Evolutionary conservation across 2,888 invertebrate genomes (phyloP).

Genomic region (Epinotia bilunana): DNA sequence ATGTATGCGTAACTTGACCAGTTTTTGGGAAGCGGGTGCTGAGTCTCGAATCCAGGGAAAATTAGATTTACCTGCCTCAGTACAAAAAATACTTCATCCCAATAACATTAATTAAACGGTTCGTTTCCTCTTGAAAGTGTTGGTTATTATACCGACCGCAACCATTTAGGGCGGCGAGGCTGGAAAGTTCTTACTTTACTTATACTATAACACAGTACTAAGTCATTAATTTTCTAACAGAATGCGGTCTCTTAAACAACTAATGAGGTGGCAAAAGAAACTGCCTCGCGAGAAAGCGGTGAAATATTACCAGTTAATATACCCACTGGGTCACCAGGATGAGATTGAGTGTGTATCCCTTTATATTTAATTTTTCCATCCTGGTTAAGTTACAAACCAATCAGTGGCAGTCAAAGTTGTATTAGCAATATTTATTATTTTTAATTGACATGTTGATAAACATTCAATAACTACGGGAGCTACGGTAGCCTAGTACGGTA

Average conservation of each 20-base stretch:
- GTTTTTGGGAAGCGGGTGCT: not conserved
- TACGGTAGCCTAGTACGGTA: no score
- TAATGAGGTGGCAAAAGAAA: conserved; percentile 30
- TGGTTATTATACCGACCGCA: conserved; percentile 11
- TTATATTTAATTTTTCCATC: not conserved
- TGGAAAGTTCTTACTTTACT: conserved; percentile 17
- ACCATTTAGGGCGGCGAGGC: not conserved
- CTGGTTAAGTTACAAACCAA: not conserved
- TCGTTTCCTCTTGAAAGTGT: conserved; percentile 19
- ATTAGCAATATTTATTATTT: no score
- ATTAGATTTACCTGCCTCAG: not conserved
- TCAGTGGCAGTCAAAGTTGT: no score
- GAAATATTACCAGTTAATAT: not conserved
- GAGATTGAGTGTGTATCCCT: not conserved
- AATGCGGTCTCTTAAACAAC: conserved; percentile 13
- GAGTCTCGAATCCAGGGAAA: not conserved
- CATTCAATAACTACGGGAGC: no score
- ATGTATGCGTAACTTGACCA: no score
- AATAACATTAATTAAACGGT: conserved; percentile 9
- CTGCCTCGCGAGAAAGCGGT: conserved; percentile 14
- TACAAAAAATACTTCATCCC: not conserved
- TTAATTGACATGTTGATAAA: no score
- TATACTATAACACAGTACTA: conserved; percentile 10
- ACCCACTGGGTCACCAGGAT: conserved; percentile 17
- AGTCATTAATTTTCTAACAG: conserved; percentile 23